Evolutionary conservation across 2,888 invertebrate genomes (phyloP).

Genomic region (Cryptops parisi): DNA sequence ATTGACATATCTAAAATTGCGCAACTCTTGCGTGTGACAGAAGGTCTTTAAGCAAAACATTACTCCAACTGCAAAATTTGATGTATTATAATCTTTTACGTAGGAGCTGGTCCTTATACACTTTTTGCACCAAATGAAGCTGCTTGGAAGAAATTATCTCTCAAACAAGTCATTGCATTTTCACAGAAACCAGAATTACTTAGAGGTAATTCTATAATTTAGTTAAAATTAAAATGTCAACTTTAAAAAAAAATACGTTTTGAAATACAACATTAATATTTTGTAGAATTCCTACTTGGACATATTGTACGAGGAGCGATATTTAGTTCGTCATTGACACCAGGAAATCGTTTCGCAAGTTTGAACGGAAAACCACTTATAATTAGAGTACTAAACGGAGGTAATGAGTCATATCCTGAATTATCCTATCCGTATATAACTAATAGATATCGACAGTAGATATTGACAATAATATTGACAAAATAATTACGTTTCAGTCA

Average conservation of each 20-base stretch:
- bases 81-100: too few species aligned
- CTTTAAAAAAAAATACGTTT: too few species aligned
- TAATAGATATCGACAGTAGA: too few species aligned
- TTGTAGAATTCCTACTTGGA: not conserved
- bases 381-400: not conserved
- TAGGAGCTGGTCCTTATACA: not conserved
- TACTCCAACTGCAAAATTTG: too few species aligned
- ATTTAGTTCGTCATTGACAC: not conserved
- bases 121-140: conserved; percentile 1
- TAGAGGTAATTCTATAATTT: not conserved
- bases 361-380: not conserved
- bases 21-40: too few species aligned
- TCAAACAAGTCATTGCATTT: not conserved
- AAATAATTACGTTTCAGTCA: too few species aligned
- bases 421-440: too few species aligned
- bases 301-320: not conserved
- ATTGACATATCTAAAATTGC: too few species aligned
- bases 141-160: not conserved
- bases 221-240: not conserved
- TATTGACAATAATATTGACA: too few species aligned
- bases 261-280: too few species aligned
- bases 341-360: not conserved
- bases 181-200: not conserved
- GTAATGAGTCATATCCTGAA: too few species aligned
- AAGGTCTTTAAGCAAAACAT: too few species aligned